phyloP scores from a whole-genome alignment of 1,140 invertebrate genomes.

The Neodiprion lecontei region DNA sequence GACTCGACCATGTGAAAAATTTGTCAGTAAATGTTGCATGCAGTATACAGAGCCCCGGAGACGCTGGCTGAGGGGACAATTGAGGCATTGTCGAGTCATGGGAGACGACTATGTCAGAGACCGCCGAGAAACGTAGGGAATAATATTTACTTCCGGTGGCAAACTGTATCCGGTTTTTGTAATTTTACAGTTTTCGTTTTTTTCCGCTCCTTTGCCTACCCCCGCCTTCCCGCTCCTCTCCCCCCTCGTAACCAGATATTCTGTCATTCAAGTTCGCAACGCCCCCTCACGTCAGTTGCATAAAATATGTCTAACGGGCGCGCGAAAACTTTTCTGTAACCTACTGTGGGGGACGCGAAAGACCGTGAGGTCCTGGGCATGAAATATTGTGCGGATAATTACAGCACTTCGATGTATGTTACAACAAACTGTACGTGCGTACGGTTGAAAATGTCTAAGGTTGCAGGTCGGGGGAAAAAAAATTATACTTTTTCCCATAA shows the following conservation, averaged over 20 bases:
- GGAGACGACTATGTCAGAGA: conserved; percentile 20
- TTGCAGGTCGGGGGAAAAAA: too few relatives aligned
- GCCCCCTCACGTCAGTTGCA: conserved; percentile 11
- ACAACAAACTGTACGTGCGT: too few relatives aligned
- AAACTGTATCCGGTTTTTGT: conserved; percentile 24
- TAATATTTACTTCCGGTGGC: conserved; percentile 52
- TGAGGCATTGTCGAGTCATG: conserved; percentile 37
- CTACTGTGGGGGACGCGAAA: too few relatives aligned
- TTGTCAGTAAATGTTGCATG: background rate
- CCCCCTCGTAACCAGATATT: conserved; percentile 28
- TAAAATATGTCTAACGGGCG: background rate
- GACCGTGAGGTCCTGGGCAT: too few relatives aligned
- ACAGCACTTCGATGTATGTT: too few relatives aligned
- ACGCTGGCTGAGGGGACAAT: conserved; percentile 39
- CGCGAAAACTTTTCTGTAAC: conserved; percentile 5
- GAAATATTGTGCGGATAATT: too few relatives aligned
- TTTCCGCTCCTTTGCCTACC: too few relatives aligned
- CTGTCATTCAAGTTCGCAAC: background rate
- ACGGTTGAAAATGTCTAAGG: too few relatives aligned
- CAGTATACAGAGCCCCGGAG: too few relatives aligned
- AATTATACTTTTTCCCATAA: background rate
- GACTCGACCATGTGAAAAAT: background rate
- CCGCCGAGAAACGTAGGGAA: conserved; percentile 29
- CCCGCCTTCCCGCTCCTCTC: too few relatives aligned
- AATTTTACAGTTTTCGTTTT: conserved; percentile 9